Percentiles rank a stretch among this genome's conserved stretches.
Evolutionary conservation across 2,797 vertebrate genomes (phyloP).

Genomic region (Sorex maritimensis): DNA sequence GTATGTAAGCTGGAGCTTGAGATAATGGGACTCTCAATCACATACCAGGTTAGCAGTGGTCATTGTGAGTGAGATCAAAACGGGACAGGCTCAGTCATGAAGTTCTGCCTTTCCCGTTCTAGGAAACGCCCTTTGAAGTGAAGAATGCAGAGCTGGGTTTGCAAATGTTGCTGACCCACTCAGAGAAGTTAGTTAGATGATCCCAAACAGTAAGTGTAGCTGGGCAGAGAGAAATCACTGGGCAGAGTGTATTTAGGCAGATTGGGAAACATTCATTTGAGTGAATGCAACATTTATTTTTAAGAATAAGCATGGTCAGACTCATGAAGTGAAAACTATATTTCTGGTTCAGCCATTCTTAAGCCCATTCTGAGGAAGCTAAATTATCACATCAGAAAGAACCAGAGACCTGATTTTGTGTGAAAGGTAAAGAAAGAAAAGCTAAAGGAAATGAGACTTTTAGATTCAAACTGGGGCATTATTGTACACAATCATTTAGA

Average conservation of each 20-base stretch:
- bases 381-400: background rate
- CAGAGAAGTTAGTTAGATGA: background rate
- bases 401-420: slow-evolving; percentile 18
- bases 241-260: background rate
- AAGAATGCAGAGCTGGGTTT: background rate
- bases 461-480: background rate
- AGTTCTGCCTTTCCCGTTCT: background rate
- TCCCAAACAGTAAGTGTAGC: background rate
- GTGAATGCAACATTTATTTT: slow-evolving; percentile 52
- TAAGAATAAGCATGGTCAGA: slow-evolving; percentile 49
- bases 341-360: slow-evolving; percentile 21
- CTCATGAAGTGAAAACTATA: slow-evolving; percentile 33
- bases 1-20: background rate
- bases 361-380: slow-evolving; percentile 23
- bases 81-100: background rate
- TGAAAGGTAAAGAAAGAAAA: slow-evolving; percentile 13
- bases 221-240: background rate
- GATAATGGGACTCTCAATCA: background rate
- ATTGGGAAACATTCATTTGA: slow-evolving; percentile 40
- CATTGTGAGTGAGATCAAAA: background rate
- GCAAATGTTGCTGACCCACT: background rate
- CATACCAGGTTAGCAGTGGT: background rate
- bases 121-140: background rate
- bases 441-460: background rate
- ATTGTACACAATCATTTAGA: background rate